Evolutionary conservation across 2,888 invertebrate genomes (phyloP).

Genomic region (Rhimphoctona megacephalus): DNA sequence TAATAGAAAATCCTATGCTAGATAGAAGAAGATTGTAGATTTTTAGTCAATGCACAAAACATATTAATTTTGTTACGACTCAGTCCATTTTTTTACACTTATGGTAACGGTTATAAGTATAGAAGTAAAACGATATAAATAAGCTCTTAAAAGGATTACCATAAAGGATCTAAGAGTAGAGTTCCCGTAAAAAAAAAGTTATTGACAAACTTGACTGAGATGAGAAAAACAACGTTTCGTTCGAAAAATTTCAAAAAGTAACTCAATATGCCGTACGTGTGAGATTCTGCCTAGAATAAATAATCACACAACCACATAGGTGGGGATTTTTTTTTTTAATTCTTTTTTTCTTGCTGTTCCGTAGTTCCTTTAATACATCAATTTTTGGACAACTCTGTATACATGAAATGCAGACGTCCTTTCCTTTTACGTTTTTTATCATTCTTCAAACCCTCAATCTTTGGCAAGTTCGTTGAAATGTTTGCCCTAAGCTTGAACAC

Average conservation of each 20-base stretch:
- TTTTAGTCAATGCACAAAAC: neutral
- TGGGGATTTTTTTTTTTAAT: too few species aligned
- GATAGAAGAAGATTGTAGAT: too few species aligned
- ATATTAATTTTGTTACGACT: neutral
- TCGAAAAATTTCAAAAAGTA: too few species aligned
- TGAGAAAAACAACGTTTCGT: too few species aligned
- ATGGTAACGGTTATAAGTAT: neutral
- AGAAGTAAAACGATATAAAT: neutral
- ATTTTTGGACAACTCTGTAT: neutral
- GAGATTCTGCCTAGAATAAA: too few species aligned
- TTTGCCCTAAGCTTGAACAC: slow-evolving; percentile 38
- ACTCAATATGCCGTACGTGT: too few species aligned
- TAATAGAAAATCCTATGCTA: too few species aligned
- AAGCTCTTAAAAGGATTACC: neutral
- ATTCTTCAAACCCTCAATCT: slow-evolving; percentile 33
- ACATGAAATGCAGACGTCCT: neutral
- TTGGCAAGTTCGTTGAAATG: slow-evolving; percentile 34
- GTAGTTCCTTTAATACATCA: too few species aligned
- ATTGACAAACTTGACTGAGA: too few species aligned
- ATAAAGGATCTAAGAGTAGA: too few species aligned
- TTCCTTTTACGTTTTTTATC: slow-evolving; percentile 13
- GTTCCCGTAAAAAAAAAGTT: neutral
- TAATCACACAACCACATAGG: too few species aligned
- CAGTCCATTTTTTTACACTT: neutral
- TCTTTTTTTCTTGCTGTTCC: neutral